Evolutionary conservation across 2,888 invertebrate species (phyloP).

Genomic region (Caenorhabditis sp.): DNA sequence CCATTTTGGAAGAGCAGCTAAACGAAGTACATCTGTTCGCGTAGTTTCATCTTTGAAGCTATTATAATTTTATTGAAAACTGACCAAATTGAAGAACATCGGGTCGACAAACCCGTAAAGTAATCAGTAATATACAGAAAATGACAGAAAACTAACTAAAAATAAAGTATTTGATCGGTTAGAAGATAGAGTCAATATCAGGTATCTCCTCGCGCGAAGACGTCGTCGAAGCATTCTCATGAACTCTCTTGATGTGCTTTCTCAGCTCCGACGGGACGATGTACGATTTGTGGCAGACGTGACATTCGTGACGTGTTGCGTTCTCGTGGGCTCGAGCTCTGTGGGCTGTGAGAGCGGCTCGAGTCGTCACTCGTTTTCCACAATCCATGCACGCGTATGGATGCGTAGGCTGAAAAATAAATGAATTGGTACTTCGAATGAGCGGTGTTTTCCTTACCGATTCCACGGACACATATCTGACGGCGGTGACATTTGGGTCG

Average conservation of each 20-base stretch:
- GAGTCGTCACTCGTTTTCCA: slow-evolving; percentile 59
- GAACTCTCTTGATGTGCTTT: slow-evolving; percentile 51
- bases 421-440: neutral
- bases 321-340: slow-evolving; percentile 52
- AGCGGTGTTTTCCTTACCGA: slow-evolving; percentile 48
- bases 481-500: slow-evolving; percentile 40
- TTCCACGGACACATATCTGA: slow-evolving; percentile 46
- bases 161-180: neutral
- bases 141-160: neutral
- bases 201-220: neutral
- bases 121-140: neutral
- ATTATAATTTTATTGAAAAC: too few relatives aligned
- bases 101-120: neutral
- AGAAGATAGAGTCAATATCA: slow-evolving; percentile 25
- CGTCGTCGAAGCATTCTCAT: neutral
- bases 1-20: too few relatives aligned
- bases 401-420: slow-evolving; percentile 57
- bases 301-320: slow-evolving; percentile 27
- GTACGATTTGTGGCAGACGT: slow-evolving; percentile 47
- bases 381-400: slow-evolving; percentile 60
- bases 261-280: slow-evolving; percentile 50
- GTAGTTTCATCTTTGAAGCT: too few relatives aligned
- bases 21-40: too few relatives aligned
- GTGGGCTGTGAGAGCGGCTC: slow-evolving; percentile 51
- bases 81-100: too few relatives aligned